Percentiles rank a stretch among this genome's conserved stretches.
phyloP scores from a whole-genome alignment of 53 echinoderm and acorn worm species.

The Arbacia lixula region DNA sequence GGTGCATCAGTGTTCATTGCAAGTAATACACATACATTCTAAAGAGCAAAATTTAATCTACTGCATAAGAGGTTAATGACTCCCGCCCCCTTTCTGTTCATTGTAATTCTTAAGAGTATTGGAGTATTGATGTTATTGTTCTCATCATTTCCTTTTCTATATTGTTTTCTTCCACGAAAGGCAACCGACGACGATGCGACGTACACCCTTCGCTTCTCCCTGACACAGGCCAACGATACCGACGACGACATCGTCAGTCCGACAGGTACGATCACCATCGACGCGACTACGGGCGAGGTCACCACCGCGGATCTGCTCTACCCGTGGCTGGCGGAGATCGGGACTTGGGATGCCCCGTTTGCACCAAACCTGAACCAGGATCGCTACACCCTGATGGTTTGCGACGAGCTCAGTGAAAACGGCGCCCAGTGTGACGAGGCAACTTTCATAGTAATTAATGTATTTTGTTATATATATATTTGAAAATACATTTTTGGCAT shows the following conservation, averaged over 20 bases:
- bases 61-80: no score
- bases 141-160: no score
- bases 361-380: background rate
- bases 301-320: conserved; percentile 5
- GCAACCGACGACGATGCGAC: conserved; percentile 5
- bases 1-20: no score
- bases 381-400: background rate
- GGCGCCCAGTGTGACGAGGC: background rate
- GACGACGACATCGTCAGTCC: background rate
- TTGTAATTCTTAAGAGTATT: no score
- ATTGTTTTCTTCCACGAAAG: no score
- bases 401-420: background rate
- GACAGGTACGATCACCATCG: background rate
- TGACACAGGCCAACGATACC: background rate
- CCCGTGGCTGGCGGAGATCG: background rate
- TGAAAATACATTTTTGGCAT: no score
- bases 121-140: no score
- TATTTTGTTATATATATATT: no score
- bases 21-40: no score
- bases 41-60: no score
- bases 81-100: no score
- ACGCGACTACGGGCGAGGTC: background rate
- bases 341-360: background rate
- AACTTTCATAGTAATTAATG: background rate
- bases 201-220: background rate